Evolutionary conservation across 2,888 invertebrate genomes (phyloP).

Genomic region (Macaria liturata): DNA sequence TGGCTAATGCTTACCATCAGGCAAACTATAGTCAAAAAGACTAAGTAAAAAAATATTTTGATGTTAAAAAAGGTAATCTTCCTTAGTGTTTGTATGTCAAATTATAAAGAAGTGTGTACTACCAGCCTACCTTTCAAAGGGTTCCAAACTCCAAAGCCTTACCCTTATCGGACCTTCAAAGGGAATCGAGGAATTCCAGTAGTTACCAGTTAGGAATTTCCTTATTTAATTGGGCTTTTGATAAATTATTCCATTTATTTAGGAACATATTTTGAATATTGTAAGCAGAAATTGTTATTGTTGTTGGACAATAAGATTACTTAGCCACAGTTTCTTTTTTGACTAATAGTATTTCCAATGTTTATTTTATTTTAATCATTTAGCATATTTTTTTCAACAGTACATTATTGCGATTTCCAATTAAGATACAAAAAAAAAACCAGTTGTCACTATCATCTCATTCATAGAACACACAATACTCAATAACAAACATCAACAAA

Average conservation of each 20-base stretch:
- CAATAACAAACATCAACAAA: background rate
- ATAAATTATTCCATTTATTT: conserved; percentile 23
- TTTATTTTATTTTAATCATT: no score
- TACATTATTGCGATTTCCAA: no score
- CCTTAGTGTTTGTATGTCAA: background rate
- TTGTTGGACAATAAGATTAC: no score
- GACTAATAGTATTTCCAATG: no score
- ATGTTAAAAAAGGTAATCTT: no score
- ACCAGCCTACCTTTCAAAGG: conserved; percentile 13
- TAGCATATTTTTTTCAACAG: no score
- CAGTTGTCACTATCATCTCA: no score
- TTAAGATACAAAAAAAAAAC: no score
- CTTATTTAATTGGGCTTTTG: conserved; percentile 26
- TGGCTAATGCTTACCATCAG: no score
- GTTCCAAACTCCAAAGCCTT: conserved; percentile 17
- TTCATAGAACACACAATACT: background rate
- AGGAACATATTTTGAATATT: conserved; percentile 12
- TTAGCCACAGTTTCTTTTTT: no score
- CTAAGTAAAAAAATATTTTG: no score
- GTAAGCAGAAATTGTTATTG: background rate
- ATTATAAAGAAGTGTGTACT: background rate
- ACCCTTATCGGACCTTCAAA: conserved; percentile 23
- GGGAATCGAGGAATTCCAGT: conserved; percentile 27
- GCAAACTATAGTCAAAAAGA: no score
- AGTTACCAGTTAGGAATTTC: conserved; percentile 20